A percentile compares a stretch with the other conserved stretches of the same genome.
These are phyloP conservation scores for Morpho helenor DNA, from an alignment of 2,888 invertebrate genomes.

Conservation along the genomic window DNA sequence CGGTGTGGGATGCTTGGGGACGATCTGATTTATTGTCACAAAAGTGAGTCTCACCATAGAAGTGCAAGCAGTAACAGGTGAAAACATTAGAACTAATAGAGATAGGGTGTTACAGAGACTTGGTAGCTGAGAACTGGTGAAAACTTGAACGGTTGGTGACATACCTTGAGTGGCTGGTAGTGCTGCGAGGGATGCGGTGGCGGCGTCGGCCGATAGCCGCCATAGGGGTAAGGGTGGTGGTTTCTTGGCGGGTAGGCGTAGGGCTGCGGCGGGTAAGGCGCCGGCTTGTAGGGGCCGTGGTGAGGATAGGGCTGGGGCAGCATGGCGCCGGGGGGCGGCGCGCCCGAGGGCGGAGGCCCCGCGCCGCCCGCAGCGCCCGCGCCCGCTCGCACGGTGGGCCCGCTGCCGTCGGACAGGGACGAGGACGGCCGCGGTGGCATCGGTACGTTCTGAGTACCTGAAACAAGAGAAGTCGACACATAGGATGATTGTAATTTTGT, in stretches of 20 bases:
- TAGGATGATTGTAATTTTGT: no score
- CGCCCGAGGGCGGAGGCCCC: slow-evolving; percentile 50
- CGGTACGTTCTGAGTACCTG: slow-evolving; percentile 95
- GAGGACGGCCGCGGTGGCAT: slow-evolving; percentile 97
- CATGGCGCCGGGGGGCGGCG: slow-evolving; percentile 63
- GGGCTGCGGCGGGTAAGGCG: slow-evolving; percentile 71
- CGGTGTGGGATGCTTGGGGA: no score
- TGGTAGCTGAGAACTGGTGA: not conserved
- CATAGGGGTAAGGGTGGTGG: slow-evolving; percentile 73
- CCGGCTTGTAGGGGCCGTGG: slow-evolving; percentile 62
- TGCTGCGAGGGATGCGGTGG: slow-evolving; percentile 65
- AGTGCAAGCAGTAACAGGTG: no score
- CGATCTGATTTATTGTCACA: no score
- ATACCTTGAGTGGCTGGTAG: slow-evolving; percentile 66
- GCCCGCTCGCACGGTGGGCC: slow-evolving; percentile 52
- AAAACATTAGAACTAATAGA: no score
- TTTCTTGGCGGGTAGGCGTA: slow-evolving; percentile 69
- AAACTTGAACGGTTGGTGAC: not conserved
- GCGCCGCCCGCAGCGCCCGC: slow-evolving; percentile 45
- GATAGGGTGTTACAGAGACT: not conserved
- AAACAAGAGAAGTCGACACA: slow-evolving; percentile 31
- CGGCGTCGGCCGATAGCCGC: slow-evolving; percentile 60
- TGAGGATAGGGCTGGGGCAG: slow-evolving; percentile 65
- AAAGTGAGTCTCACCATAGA: no score
- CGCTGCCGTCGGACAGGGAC: slow-evolving; percentile 81